Evolutionary conservation across 2,797 vertebrate genomes (phyloP).

Genomic region (Pseudotriccus pelzelni): DNA sequence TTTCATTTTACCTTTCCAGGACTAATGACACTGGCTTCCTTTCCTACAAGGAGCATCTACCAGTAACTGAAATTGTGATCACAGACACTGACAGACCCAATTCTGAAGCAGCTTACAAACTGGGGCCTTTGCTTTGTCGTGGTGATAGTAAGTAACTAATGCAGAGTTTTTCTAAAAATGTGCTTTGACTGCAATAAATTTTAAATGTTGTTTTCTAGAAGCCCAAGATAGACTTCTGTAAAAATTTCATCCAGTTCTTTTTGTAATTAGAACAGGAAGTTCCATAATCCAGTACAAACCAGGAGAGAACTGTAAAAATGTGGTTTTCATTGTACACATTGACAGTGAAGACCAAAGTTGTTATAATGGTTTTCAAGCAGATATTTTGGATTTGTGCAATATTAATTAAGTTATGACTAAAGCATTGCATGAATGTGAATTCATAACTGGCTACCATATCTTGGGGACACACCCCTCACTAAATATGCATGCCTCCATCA

Average conservation of each 20-base stretch:
- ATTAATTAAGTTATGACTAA: not conserved
- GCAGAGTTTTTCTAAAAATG: not conserved
- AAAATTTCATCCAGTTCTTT: not conserved
- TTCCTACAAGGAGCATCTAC: slow-evolving; percentile 89
- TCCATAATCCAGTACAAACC: rapidly evolving
- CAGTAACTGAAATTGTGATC: slow-evolving; percentile 86
- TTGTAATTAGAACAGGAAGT: not conserved
- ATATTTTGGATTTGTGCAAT: not conserved
- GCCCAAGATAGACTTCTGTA: not conserved
- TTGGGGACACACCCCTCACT: not conserved
- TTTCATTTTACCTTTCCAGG: slow-evolving; percentile 74
- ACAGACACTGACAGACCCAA: slow-evolving; percentile 83
- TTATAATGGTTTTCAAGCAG: not conserved
- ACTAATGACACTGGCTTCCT: slow-evolving; percentile 87
- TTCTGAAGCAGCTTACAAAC: slow-evolving; percentile 87
- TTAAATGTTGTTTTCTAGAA: not conserved
- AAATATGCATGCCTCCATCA: not conserved
- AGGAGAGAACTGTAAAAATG: not conserved
- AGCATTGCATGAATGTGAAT: not conserved
- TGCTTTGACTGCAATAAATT: not conserved
- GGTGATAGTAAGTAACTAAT: slow-evolving; percentile 89
- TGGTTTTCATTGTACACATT: not conserved
- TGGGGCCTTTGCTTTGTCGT: slow-evolving; percentile 88
- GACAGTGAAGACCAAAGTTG: not conserved
- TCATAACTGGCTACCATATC: not conserved